Evolutionary conservation across 2,888 invertebrate species (phyloP).

Genomic region (Erebia ligea): DNA sequence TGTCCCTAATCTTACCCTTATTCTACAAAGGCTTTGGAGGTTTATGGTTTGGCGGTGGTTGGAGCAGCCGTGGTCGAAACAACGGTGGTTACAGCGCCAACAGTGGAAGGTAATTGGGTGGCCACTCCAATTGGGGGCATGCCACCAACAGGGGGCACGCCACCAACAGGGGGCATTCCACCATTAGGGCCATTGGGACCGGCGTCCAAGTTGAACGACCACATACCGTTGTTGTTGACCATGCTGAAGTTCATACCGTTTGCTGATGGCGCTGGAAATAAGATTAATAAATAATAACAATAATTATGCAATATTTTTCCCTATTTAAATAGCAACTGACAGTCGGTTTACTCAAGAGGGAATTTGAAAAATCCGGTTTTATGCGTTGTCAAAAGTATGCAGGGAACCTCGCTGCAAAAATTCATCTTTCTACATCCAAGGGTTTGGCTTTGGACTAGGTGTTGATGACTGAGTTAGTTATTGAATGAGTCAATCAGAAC

Average conservation of each 20-base stretch:
- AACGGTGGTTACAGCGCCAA: neutral
- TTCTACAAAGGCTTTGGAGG: neutral
- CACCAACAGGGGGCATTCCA: neutral
- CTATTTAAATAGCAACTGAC: too few species aligned
- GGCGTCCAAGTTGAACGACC: conserved; percentile 37
- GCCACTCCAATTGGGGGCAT: neutral
- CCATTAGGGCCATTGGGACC: conserved; percentile 24
- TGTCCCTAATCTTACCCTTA: neutral
- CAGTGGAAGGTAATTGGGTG: neutral
- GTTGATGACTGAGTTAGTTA: too few species aligned
- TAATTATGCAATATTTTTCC: too few species aligned
- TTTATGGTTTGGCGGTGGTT: neutral
- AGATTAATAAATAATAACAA: neutral
- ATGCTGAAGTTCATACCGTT: conserved; percentile 54
- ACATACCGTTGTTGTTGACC: conserved; percentile 37
- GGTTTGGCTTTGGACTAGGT: too few species aligned
- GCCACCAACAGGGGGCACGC: neutral
- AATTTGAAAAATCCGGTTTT: too few species aligned
- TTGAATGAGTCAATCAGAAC: too few species aligned
- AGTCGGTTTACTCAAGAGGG: too few species aligned
- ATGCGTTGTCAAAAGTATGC: too few species aligned
- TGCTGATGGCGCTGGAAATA: conserved; percentile 52
- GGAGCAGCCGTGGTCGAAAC: neutral
- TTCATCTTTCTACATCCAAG: too few species aligned
- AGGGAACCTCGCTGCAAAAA: too few species aligned